Base-by-base conservation (phyloP, 2,113 vertebrate genomes). In the Passer montanus region DNA sequence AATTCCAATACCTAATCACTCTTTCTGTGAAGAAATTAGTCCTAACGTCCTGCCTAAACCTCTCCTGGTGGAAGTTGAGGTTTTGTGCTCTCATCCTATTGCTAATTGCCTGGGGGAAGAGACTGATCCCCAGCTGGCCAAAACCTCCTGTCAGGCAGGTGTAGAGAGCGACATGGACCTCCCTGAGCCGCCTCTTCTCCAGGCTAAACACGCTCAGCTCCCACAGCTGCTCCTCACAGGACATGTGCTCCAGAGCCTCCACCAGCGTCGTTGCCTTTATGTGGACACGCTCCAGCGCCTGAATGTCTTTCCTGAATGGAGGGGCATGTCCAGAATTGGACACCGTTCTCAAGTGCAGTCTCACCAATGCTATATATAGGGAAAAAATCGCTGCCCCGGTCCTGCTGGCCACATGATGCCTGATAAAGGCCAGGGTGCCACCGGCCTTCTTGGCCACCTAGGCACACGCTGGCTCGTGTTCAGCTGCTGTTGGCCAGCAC, bases 191-290 rank as follows among this genome's bases (percentile, higher is more conserved):
- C 44, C 22, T 50, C 10, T 46, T 30, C 23, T 53, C 23, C 44
- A 24, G 33, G 33, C 23, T 39, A 7, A 60, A 60, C 39, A 39
- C 27, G 4, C 31, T 3, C 59, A 31, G 58, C 67, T 70, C 22
- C 50, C 31, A 1, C 22, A 59, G 44, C 37, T 2, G 6, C 60
- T 67, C 28, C 46, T 28, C 19, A n/a, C 19, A 21, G 37, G 23
- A 14, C 9, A 4, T 6, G 44, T 2, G 15, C 6, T 52, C 37
- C 87, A 21, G 33, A 39, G 23, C 18, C 8, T 52, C 44, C 60
- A 13, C 11, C 53, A 20, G 23, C 22, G 3, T 10, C 2, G 0
- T 2, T 28, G 10, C 19, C 10, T 17, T 59, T n/a, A 18, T 41
- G 46, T 46, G 28, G 46, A 53, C 19, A 8, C 4, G 1, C 33